Base-by-base conservation (phyloP, 92 coral and sea anemone species). In the Isaurus tuberculatus region DNA sequence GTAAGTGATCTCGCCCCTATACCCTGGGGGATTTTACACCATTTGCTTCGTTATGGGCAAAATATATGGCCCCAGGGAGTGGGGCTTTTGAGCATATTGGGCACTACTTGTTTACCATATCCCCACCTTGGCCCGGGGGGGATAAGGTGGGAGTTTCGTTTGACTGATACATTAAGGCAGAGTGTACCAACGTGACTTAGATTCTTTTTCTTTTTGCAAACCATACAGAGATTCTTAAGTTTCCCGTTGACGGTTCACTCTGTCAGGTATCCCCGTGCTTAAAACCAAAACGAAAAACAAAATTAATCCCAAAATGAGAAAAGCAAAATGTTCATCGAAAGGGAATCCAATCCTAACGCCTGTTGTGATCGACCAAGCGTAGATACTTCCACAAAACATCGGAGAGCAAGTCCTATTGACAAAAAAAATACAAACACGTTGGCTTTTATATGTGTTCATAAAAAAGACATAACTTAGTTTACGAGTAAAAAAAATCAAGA, bases 361-460 rank as follows among this genome's bases (percentile, higher is more conserved):
- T 8, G 86, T 43, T n/a, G 87, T 89, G 55, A 95, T 90, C 23
- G 98, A 95, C 98, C 98, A 95, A 14, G 98, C 92, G 70, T 85
- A 91, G 44, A 91, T 60, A 42, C 98, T 95, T 66, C 98, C 98
- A 60, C 81, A 84, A 57, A 91, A 53, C 14, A 87, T n/a, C 0
- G 98, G 97, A 28, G 90, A 87, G 22, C 89, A 43, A 15, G 91
- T 37, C 88, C 98, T 95, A 90, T 33, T 46, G 44, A 75, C 46
- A 85, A 42, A 11, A 17, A 46, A 14, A 40, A 25, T 20, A 19
- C 22, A 55, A 55, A 14, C 15, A 8, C 9, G 40, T 11, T 42
- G 65, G 31, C 34, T 28, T n/a, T 25, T 9, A 72, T 2, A 28
- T 23, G 27, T 0, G 0, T 19, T 10, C 32, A 17, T n/a, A 69